Conservation (phyloP, 2,113 vertebrate species). For the Lamprotornis superbus region DNA sequence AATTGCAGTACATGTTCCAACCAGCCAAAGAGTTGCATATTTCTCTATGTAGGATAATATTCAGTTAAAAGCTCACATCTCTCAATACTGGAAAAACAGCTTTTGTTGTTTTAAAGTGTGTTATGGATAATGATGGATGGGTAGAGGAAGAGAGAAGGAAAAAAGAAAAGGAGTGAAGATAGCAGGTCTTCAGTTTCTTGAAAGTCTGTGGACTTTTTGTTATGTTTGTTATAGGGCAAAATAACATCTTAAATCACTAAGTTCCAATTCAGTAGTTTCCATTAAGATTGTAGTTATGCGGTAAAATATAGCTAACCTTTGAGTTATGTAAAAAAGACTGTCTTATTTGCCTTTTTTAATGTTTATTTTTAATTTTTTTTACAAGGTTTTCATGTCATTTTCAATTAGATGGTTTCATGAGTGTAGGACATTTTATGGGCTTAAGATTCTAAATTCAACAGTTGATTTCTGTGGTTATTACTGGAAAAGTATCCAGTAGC, state of each 20-base stretch:
- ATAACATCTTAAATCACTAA: not conserved
- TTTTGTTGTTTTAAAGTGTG: not conserved
- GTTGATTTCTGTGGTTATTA: not conserved
- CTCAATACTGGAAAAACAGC: not conserved
- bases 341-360: not conserved
- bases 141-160: not conserved
- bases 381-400: not conserved
- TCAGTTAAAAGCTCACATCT: not conserved
- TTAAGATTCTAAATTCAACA: not conserved
- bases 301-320: not conserved
- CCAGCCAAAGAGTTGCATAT: not conserved
- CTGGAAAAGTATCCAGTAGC: not conserved
- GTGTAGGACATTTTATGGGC: accelerated
- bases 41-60: not conserved
- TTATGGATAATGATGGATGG: not conserved
- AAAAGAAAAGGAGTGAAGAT: not conserved
- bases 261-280: not conserved
- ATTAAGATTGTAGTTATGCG: not conserved
- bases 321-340: not conserved
- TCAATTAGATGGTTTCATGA: not conserved
- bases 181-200: not conserved
- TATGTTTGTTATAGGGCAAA: not conserved
- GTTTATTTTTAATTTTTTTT: not conserved
- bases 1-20: not conserved
- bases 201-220: not conserved